Conservation (phyloP, 2,888 invertebrate species). For the Eucriotettix oculatus region DNA sequence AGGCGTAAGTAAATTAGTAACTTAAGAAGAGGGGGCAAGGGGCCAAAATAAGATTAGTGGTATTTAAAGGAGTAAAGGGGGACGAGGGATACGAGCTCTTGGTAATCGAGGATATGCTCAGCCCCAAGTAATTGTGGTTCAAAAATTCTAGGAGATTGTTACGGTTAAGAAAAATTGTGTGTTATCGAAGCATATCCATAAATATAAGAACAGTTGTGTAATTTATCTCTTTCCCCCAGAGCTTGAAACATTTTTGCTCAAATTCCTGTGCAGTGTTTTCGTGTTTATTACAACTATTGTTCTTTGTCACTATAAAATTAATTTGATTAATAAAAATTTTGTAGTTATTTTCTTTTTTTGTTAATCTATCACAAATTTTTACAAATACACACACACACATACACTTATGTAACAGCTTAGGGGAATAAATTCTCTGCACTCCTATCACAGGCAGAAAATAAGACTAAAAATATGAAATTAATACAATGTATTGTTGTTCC, state of each 20-base stretch:
- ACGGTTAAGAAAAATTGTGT: background rate
- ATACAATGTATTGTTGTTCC: conserved; percentile 1
- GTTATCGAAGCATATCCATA: background rate
- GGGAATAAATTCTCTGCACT: background rate
- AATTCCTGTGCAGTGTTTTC: conserved; percentile 6
- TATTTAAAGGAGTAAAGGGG: background rate
- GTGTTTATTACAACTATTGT: background rate
- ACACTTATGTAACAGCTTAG: background rate
- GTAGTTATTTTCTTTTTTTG: background rate
- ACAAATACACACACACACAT: too few relatives aligned
- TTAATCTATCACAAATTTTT: too few relatives aligned
- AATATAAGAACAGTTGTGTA: background rate
- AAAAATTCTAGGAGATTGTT: background rate
- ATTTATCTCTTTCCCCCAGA: background rate
- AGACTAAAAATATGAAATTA: background rate
- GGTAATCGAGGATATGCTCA: background rate
- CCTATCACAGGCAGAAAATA: background rate
- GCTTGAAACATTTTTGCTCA: conserved; percentile 8
- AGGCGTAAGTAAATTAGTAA: background rate
- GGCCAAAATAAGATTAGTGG: conserved; percentile 2
- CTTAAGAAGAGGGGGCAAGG: conserved; percentile 2
- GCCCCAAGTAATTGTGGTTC: background rate
- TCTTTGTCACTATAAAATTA: background rate
- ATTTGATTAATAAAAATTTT: background rate
- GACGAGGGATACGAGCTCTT: background rate